A percentile compares a stretch with the other conserved stretches of the same genome.
Evolutionary conservation across 2,797 vertebrate species (phyloP).

Genomic region (Ctenochaetus hawaiiensis): DNA sequence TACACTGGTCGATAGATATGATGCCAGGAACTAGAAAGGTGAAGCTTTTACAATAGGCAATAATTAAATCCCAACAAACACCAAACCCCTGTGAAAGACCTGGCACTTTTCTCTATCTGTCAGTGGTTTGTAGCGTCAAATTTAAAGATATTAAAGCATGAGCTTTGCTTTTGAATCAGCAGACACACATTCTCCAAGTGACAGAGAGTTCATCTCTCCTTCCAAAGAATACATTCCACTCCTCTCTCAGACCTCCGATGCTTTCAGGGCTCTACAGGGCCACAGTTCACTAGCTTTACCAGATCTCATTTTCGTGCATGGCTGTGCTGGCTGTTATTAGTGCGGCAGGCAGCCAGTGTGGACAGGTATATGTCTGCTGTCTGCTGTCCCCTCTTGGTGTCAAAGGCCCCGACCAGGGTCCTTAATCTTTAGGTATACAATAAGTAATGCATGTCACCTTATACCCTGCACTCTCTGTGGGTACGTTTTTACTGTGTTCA

Average conservation of each 20-base stretch:
- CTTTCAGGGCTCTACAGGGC: slow-evolving; percentile 57
- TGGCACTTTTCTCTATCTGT: not conserved
- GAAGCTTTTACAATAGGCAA: slow-evolving; percentile 22
- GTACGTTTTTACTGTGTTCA: slow-evolving; percentile 28
- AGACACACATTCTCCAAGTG: slow-evolving; percentile 57
- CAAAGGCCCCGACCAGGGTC: slow-evolving; percentile 37
- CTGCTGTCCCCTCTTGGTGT: slow-evolving; percentile 40
- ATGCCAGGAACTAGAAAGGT: slow-evolving; percentile 26
- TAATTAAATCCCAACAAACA: slow-evolving; percentile 42
- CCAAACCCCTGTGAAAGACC: slow-evolving; percentile 31
- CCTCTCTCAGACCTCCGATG: slow-evolving; percentile 70
- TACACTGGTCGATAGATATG: slow-evolving; percentile 30
- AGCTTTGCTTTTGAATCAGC: slow-evolving; percentile 51
- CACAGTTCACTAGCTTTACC: slow-evolving; percentile 62
- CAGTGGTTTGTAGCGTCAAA: slow-evolving; percentile 21
- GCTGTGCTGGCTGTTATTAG: slow-evolving; percentile 78
- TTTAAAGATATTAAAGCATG: slow-evolving; percentile 39
- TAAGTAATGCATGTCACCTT: slow-evolving; percentile 29
- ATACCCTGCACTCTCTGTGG: not conserved
- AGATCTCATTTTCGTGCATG: slow-evolving; percentile 76
- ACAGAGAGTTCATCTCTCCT: slow-evolving; percentile 57
- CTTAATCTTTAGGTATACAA: slow-evolving; percentile 49
- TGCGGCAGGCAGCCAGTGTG: slow-evolving; percentile 66
- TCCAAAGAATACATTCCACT: slow-evolving; percentile 80
- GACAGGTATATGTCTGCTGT: slow-evolving; percentile 43